A percentile compares a stretch with the other conserved stretches of the same genome.
Conservation (phyloP, 2,888 invertebrate genomes). For the Fragum whitleyi region DNA sequence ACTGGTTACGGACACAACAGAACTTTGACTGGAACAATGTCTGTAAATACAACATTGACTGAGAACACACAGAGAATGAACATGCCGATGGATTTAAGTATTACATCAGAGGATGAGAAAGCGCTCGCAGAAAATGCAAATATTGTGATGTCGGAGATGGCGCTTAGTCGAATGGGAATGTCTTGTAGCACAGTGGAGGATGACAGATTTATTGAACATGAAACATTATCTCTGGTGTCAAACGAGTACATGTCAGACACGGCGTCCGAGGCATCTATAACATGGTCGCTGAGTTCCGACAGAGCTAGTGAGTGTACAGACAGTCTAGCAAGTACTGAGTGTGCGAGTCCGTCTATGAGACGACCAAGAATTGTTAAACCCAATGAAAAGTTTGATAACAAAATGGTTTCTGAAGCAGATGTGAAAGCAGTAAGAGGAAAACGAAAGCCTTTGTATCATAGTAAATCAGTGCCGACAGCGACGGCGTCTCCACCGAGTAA, state of each 20-base stretch:
- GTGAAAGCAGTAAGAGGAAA: slow-evolving; percentile 71
- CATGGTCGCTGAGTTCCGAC: slow-evolving; percentile 80
- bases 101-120: slow-evolving; percentile 85
- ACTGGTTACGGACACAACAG: slow-evolving; percentile 28
- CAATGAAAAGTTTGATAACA: slow-evolving; percentile 50
- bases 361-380: slow-evolving; percentile 87
- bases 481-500: slow-evolving; percentile 14
- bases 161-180: slow-evolving; percentile 81
- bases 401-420: slow-evolving; percentile 62
- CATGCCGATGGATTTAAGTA: slow-evolving; percentile 47
- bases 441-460: slow-evolving; percentile 76
- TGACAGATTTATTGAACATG: slow-evolving; percentile 87
- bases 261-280: slow-evolving; percentile 78
- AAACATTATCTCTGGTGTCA: slow-evolving; percentile 90
- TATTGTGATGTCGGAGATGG: slow-evolving; percentile 87
- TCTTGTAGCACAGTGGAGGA: slow-evolving; percentile 82
- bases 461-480: slow-evolving; percentile 42
- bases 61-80: neutral
- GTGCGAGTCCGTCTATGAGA: slow-evolving; percentile 66
- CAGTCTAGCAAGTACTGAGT: slow-evolving; percentile 66
- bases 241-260: slow-evolving; percentile 90
- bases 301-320: slow-evolving; percentile 72
- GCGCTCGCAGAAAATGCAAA: slow-evolving; percentile 88
- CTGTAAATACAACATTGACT: slow-evolving; percentile 34
- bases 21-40: slow-evolving; percentile 45